Percentiles rank a stretch among this genome's conserved stretches.
Evolutionary conservation across 2,113 vertebrate genomes (phyloP).

Genomic region (Numida meleagris): DNA sequence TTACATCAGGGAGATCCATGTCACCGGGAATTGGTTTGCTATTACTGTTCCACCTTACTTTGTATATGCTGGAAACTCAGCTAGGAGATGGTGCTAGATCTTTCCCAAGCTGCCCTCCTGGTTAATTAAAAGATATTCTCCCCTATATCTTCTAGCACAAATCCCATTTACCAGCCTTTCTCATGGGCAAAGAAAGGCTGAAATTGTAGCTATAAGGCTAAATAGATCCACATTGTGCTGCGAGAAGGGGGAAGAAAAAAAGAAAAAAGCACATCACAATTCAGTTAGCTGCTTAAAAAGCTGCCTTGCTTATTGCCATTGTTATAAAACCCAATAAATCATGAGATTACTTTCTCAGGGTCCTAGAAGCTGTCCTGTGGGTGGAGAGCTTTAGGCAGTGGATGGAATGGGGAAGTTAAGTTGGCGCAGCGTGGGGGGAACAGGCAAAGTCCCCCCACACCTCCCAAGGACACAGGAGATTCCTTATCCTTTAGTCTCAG

Average conservation of each 20-base stretch:
- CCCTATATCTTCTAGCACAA: constrained; percentile 37
- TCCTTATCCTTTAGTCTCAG: background rate
- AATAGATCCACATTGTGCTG: constrained; percentile 62
- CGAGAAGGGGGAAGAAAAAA: background rate
- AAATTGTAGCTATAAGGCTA: constrained; percentile 63
- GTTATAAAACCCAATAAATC: constrained; percentile 65
- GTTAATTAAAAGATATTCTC: constrained; percentile 65
- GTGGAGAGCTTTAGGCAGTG: background rate
- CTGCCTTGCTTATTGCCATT: constrained; percentile 65
- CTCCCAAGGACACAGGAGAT: background rate
- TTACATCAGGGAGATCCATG: fast-evolving
- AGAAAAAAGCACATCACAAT: constrained; percentile 35
- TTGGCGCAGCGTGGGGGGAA: background rate
- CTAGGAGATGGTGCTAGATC: background rate
- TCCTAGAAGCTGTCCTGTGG: constrained; percentile 20
- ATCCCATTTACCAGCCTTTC: constrained; percentile 62
- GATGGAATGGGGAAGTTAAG: background rate
- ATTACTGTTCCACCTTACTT: background rate
- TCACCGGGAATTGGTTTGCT: background rate
- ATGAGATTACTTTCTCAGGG: constrained; percentile 50
- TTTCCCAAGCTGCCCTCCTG: constrained; percentile 35
- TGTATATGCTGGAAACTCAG: background rate
- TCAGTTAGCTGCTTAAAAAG: constrained; percentile 55
- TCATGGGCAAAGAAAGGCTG: constrained; percentile 59
- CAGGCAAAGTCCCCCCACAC: background rate